Evolutionary conservation across 2,113 vertebrate species (phyloP).

Genomic region (Neopipo cinnamomea): DNA sequence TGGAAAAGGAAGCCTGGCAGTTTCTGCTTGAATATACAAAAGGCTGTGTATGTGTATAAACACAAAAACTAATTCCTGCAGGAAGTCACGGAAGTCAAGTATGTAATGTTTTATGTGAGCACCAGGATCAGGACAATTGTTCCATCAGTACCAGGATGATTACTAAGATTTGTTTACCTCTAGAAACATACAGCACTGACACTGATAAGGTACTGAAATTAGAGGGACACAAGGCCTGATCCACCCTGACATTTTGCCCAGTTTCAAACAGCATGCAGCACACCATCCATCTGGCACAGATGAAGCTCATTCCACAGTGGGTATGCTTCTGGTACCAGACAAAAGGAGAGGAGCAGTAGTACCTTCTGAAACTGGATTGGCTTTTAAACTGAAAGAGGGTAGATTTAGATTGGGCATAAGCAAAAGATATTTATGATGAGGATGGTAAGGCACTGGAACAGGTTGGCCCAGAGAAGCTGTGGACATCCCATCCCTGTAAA

Average conservation of each 20-base stretch:
- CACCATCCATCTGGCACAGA: not conserved
- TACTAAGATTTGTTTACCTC: not conserved
- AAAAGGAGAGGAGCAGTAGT: not conserved
- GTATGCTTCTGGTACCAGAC: not conserved
- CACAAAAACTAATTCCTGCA: not conserved
- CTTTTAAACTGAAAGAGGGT: not conserved
- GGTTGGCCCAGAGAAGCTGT: not conserved
- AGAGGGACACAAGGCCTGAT: not conserved
- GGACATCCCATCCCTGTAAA: not conserved
- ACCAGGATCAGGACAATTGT: not conserved
- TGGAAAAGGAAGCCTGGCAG: not conserved
- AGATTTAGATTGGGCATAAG: not conserved
- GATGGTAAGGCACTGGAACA: not conserved
- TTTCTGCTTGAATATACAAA: not conserved
- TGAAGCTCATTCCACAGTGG: not conserved
- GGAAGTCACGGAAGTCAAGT: not conserved
- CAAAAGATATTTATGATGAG: not conserved
- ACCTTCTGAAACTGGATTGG: not conserved
- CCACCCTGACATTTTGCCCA: not conserved
- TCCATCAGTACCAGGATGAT: not conserved
- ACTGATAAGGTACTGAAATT: not conserved
- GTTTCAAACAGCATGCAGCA: not conserved
- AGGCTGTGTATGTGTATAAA: not conserved
- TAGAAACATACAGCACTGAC: not conserved
- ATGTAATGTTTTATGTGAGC: not conserved